These are phyloP conservation scores for Lampris incognitus DNA, from an alignment of 2,113 vertebrate species.

Conservation along the genomic window DNA sequence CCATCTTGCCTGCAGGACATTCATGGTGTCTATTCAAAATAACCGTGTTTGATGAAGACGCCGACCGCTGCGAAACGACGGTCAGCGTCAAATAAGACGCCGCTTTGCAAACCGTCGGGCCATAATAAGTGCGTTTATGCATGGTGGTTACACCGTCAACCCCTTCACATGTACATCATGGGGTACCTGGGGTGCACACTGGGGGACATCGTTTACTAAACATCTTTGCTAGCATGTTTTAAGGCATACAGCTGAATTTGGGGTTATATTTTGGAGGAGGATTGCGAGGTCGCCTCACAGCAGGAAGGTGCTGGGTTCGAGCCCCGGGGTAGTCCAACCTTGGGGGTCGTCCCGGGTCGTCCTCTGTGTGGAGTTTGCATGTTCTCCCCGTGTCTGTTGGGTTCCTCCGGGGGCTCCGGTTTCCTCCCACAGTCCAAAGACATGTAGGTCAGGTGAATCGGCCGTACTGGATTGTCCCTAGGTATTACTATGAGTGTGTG, in stretches of 20 bases:
- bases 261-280: no score
- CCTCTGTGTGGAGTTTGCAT: no score
- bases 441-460: no score
- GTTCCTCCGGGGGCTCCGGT: no score
- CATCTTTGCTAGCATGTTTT: constrained; percentile 32
- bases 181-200: background rate
- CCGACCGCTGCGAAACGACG: constrained; percentile 16
- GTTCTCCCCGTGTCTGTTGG: no score
- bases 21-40: constrained; percentile 61
- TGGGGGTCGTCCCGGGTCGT: no score
- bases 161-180: constrained; percentile 12
- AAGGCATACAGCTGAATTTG: constrained; percentile 32
- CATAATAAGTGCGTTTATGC: background rate
- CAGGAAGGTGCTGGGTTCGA: no score
- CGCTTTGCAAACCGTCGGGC: constrained; percentile 12
- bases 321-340: no score
- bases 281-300: no score
- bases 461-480: no score
- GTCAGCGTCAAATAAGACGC: constrained; percentile 32
- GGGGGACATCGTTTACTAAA: background rate
- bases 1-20: constrained; percentile 55
- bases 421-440: no score
- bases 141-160: background rate
- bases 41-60: constrained; percentile 17
- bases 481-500: no score